A percentile compares a stretch with the other conserved stretches of the same genome.
phyloP scores from a whole-genome alignment of 64 coral and sea anemone species.

The Catalaphyllia jardinei region DNA sequence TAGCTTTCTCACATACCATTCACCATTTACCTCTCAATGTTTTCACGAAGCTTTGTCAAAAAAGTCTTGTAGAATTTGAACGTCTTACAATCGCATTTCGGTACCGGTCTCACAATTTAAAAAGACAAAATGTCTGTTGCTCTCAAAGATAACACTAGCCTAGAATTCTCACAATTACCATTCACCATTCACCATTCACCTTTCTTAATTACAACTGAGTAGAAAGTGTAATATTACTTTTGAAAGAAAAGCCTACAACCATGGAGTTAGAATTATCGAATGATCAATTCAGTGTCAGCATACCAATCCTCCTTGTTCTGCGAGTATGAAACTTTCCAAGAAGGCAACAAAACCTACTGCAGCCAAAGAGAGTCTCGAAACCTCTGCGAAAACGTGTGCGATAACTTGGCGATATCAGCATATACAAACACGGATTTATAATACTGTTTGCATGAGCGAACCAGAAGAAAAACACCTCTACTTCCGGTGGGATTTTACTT shows the following conservation, averaged over 20 bases:
- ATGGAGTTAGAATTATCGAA: background rate
- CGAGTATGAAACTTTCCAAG: background rate
- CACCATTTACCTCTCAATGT: too few species aligned
- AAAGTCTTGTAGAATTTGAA: too few species aligned
- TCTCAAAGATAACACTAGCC: too few species aligned
- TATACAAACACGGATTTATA: conserved; percentile 73
- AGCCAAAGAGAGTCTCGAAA: background rate
- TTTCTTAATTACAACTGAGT: background rate
- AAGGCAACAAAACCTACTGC: background rate
- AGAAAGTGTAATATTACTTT: background rate
- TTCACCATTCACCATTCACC: too few species aligned
- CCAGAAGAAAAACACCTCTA: conserved; percentile 59
- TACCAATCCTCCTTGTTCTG: background rate
- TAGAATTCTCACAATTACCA: too few species aligned
- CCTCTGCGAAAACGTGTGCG: conserved; percentile 1
- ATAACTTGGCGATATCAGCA: conserved; percentile 57
- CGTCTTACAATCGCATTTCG: too few species aligned
- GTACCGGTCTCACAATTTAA: too few species aligned
- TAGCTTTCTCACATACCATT: too few species aligned
- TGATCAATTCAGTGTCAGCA: background rate
- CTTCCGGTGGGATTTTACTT: background rate
- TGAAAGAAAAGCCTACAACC: background rate
- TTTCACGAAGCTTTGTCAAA: too few species aligned
- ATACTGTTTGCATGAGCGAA: conserved; percentile 68
- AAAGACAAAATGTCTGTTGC: too few species aligned